phyloP scores from a whole-genome alignment of 1,140 invertebrate genomes.

The Araneus ventricosus region DNA sequence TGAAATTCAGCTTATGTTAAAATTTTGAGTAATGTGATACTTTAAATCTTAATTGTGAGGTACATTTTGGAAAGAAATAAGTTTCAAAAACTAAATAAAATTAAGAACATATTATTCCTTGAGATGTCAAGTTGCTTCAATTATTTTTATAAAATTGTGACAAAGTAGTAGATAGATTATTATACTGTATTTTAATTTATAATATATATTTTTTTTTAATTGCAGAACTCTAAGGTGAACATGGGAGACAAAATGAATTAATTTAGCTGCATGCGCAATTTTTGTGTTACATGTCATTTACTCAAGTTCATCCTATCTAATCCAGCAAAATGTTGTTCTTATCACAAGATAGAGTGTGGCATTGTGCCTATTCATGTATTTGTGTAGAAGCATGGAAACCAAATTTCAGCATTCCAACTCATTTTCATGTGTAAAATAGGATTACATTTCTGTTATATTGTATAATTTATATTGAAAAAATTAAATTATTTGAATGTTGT shows the following conservation, averaged over 20 bases:
- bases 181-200: not conserved
- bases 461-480: conserved; percentile 41
- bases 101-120: too few relatives aligned
- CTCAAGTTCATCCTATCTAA: conserved; percentile 58
- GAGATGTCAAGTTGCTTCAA: too few relatives aligned
- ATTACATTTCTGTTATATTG: conserved; percentile 48
- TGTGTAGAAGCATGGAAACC: not conserved
- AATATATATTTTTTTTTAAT: not conserved
- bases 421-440: conserved; percentile 59
- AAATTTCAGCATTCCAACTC: conserved; percentile 48
- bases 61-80: too few relatives aligned
- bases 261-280: not conserved
- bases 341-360: not conserved
- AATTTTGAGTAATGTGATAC: too few relatives aligned
- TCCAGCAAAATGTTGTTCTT: conserved; percentile 38
- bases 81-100: too few relatives aligned
- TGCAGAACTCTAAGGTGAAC: conserved; percentile 82
- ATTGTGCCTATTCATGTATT: not conserved
- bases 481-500: conserved; percentile 48
- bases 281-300: not conserved
- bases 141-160: not conserved
- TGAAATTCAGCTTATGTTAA: too few relatives aligned
- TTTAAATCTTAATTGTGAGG: too few relatives aligned
- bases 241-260: conserved; percentile 82
- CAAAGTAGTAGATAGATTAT: not conserved